phyloP scores from a whole-genome alignment of 2,888 invertebrate species.

The Nebria brevicollis region DNA sequence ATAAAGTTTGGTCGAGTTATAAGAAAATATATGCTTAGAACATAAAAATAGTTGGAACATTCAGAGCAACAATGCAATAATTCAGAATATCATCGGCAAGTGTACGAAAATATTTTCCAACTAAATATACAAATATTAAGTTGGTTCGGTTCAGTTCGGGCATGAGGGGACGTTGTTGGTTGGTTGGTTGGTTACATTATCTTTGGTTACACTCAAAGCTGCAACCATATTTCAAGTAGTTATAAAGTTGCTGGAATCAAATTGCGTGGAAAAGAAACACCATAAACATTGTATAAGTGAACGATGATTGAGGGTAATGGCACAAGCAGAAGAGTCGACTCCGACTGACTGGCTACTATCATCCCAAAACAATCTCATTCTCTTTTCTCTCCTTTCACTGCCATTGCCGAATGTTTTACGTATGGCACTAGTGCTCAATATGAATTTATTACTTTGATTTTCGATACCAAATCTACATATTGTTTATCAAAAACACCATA shows the following conservation, averaged over 20 bases:
- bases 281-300: constrained; percentile 59
- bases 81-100: constrained; percentile 30
- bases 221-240: constrained; percentile 62
- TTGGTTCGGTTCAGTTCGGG: background rate
- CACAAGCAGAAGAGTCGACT: constrained; percentile 50
- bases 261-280: constrained; percentile 60
- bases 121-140: constrained; percentile 5
- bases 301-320: constrained; percentile 59
- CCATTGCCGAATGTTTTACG: background rate
- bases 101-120: constrained; percentile 31
- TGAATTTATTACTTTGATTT: background rate
- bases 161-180: background rate
- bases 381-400: background rate
- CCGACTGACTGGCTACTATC: constrained; percentile 21
- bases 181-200: background rate
- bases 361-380: background rate
- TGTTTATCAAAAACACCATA: background rate
- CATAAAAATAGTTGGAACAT: background rate
- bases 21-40: background rate
- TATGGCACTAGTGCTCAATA: background rate
- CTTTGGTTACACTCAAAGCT: constrained; percentile 4
- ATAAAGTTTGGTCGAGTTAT: background rate
- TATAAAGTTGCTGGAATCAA: constrained; percentile 58
- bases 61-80: constrained; percentile 26
- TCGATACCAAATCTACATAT: background rate